Evolutionary conservation across 2,113 vertebrate species (phyloP).

Genomic region (Malurus cyaneus): DNA sequence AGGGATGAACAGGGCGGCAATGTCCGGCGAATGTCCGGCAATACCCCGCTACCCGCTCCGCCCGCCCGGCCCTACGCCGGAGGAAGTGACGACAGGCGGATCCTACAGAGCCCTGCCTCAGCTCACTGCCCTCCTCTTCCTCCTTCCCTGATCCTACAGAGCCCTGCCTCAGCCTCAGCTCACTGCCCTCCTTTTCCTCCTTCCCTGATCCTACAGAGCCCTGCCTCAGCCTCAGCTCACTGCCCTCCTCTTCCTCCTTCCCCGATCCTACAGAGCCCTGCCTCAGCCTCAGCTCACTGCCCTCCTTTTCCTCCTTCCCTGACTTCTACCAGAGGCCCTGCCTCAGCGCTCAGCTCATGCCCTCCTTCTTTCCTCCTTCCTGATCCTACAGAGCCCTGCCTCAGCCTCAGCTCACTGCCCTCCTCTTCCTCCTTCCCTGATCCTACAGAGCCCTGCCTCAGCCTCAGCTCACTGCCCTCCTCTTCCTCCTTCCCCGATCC

Average conservation of each 20-base stretch:
- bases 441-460: too few species aligned
- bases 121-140: too few species aligned
- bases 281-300: not conserved
- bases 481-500: not conserved
- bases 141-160: too few species aligned
- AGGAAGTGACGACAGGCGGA: not conserved
- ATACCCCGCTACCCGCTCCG: not conserved
- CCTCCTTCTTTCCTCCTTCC: not conserved
- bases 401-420: not conserved
- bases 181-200: too few species aligned
- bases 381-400: too few species aligned
- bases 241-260: not conserved
- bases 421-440: not conserved
- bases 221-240: too few species aligned
- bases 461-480: not conserved
- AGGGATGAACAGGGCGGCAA: accelerated
- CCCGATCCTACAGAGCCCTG: too few species aligned
- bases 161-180: too few species aligned
- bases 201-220: too few species aligned
- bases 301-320: not conserved
- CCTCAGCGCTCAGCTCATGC: not conserved
- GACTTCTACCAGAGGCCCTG: not conserved
- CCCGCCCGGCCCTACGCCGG: accelerated
- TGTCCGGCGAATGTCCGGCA: accelerated
- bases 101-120: not conserved